Base-by-base conservation (phyloP, 1,140 invertebrate genomes). In the Anthonomus grandis region DNA sequence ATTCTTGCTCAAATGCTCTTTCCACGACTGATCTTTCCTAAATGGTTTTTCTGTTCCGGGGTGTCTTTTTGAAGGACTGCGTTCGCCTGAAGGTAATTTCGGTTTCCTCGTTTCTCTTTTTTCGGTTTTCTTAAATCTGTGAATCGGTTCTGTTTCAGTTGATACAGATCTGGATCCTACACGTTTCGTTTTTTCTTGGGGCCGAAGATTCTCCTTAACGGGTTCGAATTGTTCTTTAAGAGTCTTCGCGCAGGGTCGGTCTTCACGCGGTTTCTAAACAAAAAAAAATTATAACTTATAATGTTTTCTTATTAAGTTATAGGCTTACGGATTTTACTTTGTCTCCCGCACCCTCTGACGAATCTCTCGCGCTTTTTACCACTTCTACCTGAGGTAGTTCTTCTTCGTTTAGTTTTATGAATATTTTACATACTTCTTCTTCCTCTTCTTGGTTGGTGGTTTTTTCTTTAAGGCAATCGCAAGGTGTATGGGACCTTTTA, bases 341-440 rank as follows among this genome's bases (percentile, higher is more conserved):
- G 8, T 42, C 31, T n/a, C 21, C 24, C 45, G 9, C 4, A 36
- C 45, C 56, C 37, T 45, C 34, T 27, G 17, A 22, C 19, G n/a
- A 18, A 8, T 36, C 46, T 23, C 18, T 42, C 0, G 36, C n/a
- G 17, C 42, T 47, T 13, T 10, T 49, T 4, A 64, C 38, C 48
- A 67, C 59, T 31, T 60, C 38, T 21, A 71, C 44, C 54, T 68
- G 56, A 0, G 66, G 63, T 39, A 45, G 34, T 3, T 71, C 59
- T 18, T 67, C 62, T 10, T 67, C 64, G 18, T 66, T 56, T 4
- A 73, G 56, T 64, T 72, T 73, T 31, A 73, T 72, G 6, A 71
- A 55, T 37, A 73, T 72, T 48, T 73, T 65, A 55, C 69, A 72
- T 12, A 68, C 8, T 37, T 70, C 63, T 21, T 70, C 66, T 6